Evolutionary conservation across 2,888 invertebrate genomes (phyloP).

Genomic region (Torymus tubicola): DNA sequence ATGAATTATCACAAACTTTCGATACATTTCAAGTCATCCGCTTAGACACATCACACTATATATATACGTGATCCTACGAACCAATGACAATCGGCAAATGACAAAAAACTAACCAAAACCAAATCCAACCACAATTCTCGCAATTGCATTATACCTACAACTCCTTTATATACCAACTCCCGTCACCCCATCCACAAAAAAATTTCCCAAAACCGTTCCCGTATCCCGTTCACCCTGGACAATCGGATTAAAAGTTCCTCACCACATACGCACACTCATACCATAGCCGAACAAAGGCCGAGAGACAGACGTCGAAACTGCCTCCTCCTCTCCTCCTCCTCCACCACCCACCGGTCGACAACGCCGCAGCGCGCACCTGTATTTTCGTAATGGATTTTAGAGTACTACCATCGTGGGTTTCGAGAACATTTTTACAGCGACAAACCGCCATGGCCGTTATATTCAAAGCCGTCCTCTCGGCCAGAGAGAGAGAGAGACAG

Average conservation of each 20-base stretch:
- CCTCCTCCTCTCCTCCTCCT: neutral
- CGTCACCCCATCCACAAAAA: too few relatives aligned
- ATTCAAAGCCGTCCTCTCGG: slow-evolving; percentile 3
- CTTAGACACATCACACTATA: too few relatives aligned
- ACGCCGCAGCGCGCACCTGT: slow-evolving; percentile 32
- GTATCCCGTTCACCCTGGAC: slow-evolving; percentile 6
- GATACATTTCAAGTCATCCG: too few relatives aligned
- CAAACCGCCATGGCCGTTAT: slow-evolving; percentile 18
- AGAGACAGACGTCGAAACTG: slow-evolving; percentile 25
- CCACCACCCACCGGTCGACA: slow-evolving; percentile 32
- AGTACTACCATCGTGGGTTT: slow-evolving; percentile 61
- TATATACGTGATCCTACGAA: too few relatives aligned
- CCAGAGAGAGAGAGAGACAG: neutral
- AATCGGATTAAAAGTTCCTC: slow-evolving; percentile 64
- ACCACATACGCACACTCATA: neutral
- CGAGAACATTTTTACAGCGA: slow-evolving; percentile 58
- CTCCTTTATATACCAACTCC: too few relatives aligned
- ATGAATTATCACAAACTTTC: too few relatives aligned
- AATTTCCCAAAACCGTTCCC: too few relatives aligned
- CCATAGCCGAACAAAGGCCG: too few relatives aligned
- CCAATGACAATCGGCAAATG: too few relatives aligned
- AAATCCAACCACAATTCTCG: too few relatives aligned
- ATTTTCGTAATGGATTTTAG: slow-evolving; percentile 70
- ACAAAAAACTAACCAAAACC: too few relatives aligned
- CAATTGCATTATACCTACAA: too few relatives aligned